Conservation (phyloP, 2,797 vertebrate species). For the Cossypha niveicapilla region DNA sequence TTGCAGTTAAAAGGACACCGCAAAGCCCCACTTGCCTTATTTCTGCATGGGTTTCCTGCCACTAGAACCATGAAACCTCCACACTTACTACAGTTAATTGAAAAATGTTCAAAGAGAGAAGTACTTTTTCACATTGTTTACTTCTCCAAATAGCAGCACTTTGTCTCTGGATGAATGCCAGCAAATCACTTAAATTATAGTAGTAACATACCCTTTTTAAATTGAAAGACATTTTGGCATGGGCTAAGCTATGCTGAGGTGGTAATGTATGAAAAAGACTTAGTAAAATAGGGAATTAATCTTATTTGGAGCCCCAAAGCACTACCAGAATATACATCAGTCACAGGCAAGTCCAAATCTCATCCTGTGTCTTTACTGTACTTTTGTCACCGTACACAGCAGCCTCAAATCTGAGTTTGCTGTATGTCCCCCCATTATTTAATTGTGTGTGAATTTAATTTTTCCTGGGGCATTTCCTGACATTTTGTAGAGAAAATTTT, state of each 20-base stretch:
- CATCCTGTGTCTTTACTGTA: background rate
- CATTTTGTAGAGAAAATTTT: background rate
- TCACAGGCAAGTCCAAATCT: background rate
- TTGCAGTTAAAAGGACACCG: background rate
- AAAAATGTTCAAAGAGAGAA: background rate
- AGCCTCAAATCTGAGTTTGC: background rate
- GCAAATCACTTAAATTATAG: background rate
- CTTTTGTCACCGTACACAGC: background rate
- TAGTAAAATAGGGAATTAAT: constrained; percentile 1
- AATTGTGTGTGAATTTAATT: background rate
- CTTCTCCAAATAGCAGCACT: constrained; percentile 29
- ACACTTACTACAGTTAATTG: background rate
- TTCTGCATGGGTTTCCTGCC: background rate
- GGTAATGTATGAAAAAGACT: background rate
- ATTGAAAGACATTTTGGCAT: constrained; percentile 9
- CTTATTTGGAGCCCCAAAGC: background rate
- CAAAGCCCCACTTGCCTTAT: background rate
- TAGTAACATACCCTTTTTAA: background rate
- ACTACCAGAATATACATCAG: background rate
- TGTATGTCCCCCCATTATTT: background rate
- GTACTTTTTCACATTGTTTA: constrained; percentile 18
- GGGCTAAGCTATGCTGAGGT: background rate
- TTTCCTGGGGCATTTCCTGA: background rate
- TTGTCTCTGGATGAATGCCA: constrained; percentile 13
- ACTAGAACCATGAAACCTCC: background rate